These are phyloP conservation scores for Isotomurus palustris DNA, from an alignment of 2,888 invertebrate genomes.

Conservation along the genomic window DNA sequence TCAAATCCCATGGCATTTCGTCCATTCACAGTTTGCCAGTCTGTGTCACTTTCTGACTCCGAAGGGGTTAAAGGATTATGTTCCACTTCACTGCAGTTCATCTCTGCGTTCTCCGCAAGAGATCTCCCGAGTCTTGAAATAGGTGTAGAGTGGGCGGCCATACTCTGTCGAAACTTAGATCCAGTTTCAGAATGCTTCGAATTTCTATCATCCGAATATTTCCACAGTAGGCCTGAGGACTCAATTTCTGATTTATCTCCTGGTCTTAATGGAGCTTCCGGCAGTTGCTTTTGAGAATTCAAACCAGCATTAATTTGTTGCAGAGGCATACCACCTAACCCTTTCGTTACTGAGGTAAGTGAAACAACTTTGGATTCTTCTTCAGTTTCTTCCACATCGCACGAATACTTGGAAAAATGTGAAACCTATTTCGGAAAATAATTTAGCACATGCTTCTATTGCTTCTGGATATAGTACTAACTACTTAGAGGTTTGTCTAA, in stretches of 20 bases:
- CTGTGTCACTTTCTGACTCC: conserved; percentile 21
- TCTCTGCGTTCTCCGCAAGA: neutral
- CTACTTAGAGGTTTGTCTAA: too few relatives aligned
- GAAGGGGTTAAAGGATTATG: conserved; percentile 34
- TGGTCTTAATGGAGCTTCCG: too few relatives aligned
- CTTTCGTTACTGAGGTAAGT: conserved; percentile 37
- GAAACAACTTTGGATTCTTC: conserved; percentile 38
- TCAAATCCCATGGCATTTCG: conserved; percentile 5
- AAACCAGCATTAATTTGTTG: conserved; percentile 14
- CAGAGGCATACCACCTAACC: conserved; percentile 45
- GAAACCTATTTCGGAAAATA: conserved; percentile 4
- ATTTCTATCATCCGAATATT: too few relatives aligned
- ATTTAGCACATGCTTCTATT: neutral
- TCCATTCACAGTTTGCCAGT: neutral
- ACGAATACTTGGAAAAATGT: conserved; percentile 89
- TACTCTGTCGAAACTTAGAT: too few relatives aligned
- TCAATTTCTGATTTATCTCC: too few relatives aligned
- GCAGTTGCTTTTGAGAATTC: too few relatives aligned
- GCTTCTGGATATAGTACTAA: too few relatives aligned
- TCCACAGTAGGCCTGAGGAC: too few relatives aligned
- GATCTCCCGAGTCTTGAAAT: too few relatives aligned
- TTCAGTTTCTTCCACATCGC: conserved; percentile 83
- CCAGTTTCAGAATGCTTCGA: too few relatives aligned
- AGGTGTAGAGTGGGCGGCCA: too few relatives aligned
- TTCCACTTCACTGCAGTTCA: conserved; percentile 24